These are phyloP conservation scores for Hyles vespertilio DNA, from an alignment of 1,140 invertebrate species.

Conservation along the genomic window DNA sequence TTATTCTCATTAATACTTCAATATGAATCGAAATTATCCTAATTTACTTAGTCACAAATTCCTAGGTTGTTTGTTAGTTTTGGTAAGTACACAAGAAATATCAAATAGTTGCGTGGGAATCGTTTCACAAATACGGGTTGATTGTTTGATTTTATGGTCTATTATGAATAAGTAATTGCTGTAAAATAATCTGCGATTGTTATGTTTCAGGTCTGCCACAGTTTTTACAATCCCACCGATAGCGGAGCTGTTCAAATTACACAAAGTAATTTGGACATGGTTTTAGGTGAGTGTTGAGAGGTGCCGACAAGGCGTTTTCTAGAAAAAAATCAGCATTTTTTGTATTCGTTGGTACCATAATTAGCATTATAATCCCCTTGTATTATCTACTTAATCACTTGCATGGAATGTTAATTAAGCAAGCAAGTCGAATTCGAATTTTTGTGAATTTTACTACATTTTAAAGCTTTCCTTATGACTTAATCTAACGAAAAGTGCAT, in stretches of 20 bases:
- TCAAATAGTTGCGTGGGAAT: background rate
- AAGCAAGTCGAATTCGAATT: background rate
- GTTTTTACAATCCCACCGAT: conserved; percentile 81
- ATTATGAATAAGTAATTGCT: conserved; percentile 48
- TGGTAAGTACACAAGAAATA: conserved; percentile 47
- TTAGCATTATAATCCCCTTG: conserved; percentile 5
- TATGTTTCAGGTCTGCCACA: conserved; percentile 79
- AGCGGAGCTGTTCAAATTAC: conserved; percentile 87
- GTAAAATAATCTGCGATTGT: conserved; percentile 38
- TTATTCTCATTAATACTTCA: conserved; percentile 7
- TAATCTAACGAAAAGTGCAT: too few relatives aligned
- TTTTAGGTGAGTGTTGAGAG: conserved; percentile 81
- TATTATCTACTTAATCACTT: background rate
- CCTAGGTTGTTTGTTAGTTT: conserved; percentile 38
- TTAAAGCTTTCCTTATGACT: conserved; percentile 12
- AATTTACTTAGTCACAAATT: conserved; percentile 30
- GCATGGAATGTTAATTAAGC: too few relatives aligned
- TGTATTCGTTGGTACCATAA: conserved; percentile 11
- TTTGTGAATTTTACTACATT: background rate
- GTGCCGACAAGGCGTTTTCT: conserved; percentile 11
- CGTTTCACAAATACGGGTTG: conserved; percentile 17
- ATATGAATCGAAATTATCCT: conserved; percentile 26
- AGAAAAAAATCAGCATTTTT: conserved; percentile 14
- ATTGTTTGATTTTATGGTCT: conserved; percentile 56
- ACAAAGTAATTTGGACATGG: conserved; percentile 86